phyloP scores from a whole-genome alignment of 92 coral and sea anemone genomes.

The Porites rus region DNA sequence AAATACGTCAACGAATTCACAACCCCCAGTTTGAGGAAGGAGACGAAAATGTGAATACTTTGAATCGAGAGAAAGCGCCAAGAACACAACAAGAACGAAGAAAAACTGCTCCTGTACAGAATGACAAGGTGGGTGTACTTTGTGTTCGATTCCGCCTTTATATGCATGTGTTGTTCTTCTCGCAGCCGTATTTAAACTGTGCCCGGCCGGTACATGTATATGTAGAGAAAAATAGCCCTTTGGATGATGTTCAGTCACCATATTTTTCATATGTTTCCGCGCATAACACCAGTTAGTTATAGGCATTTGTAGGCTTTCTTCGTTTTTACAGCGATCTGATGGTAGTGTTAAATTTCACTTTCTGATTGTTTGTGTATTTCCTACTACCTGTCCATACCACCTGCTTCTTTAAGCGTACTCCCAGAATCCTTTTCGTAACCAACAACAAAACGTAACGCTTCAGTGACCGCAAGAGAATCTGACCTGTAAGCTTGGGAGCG shows the following conservation, averaged over 20 bases:
- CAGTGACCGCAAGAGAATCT: not conserved
- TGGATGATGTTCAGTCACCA: no score
- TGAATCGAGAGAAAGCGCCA: slow-evolving; percentile 27
- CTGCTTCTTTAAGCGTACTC: not conserved
- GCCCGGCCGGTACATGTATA: not conserved
- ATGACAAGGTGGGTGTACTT: slow-evolving; percentile 4
- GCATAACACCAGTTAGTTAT: not conserved
- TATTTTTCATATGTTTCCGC: not conserved
- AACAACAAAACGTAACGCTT: not conserved
- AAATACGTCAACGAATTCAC: slow-evolving; percentile 55
- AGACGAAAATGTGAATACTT: slow-evolving; percentile 61
- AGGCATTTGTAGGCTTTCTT: not conserved
- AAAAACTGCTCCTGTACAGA: not conserved
- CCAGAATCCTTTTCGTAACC: slow-evolving; percentile 17
- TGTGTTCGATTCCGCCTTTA: not conserved
- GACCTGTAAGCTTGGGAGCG: not conserved
- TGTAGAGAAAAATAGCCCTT: not conserved
- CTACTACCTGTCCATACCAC: slow-evolving; percentile 11
- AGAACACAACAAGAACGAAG: not conserved
- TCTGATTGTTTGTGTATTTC: not conserved
- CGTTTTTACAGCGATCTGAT: not conserved
- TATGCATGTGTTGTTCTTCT: no score
- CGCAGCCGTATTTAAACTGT: not conserved
- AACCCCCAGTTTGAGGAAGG: slow-evolving; percentile 33
- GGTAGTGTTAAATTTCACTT: not conserved